A percentile compares a stretch with the other conserved stretches of the same genome.
Conservation (phyloP, 2,113 vertebrate species). For the Columba livia region DNA sequence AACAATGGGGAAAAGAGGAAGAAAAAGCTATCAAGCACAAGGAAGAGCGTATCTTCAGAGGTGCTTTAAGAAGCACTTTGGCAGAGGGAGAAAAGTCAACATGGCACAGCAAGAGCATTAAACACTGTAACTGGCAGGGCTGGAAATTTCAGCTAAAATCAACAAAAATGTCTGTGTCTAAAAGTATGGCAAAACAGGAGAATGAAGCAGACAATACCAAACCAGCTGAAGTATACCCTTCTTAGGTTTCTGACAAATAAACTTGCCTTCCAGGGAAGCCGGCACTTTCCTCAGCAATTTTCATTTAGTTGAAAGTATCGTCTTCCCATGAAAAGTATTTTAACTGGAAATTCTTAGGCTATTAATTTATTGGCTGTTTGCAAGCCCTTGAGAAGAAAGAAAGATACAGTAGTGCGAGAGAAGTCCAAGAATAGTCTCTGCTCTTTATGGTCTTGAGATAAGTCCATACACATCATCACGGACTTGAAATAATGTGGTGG, state of each 20-base stretch:
- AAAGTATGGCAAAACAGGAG: neutral
- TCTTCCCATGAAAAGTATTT: slow-evolving; percentile 28
- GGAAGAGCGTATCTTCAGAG: neutral
- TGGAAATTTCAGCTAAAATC: neutral
- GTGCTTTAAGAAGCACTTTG: slow-evolving; percentile 24
- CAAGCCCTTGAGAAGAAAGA: slow-evolving; percentile 11
- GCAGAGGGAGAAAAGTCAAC: neutral
- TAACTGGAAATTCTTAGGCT: slow-evolving; percentile 3
- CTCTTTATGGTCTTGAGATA: neutral
- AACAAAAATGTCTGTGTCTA: neutral
- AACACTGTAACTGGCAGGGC: neutral
- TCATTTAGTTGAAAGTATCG: neutral
- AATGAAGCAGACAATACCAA: neutral
- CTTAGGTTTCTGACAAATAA: neutral
- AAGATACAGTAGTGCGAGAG: neutral
- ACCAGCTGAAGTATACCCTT: neutral
- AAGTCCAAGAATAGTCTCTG: neutral
- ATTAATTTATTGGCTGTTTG: slow-evolving; percentile 25
- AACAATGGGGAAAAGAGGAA: neutral
- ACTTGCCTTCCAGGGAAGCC: neutral
- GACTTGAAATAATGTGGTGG: neutral
- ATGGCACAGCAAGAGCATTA: neutral
- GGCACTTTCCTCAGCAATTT: neutral
- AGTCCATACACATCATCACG: neutral
- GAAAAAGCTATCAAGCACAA: slow-evolving; percentile 12